phyloP scores from a whole-genome alignment of 2,113 vertebrate species.

The Dicentrarchus labrax region DNA sequence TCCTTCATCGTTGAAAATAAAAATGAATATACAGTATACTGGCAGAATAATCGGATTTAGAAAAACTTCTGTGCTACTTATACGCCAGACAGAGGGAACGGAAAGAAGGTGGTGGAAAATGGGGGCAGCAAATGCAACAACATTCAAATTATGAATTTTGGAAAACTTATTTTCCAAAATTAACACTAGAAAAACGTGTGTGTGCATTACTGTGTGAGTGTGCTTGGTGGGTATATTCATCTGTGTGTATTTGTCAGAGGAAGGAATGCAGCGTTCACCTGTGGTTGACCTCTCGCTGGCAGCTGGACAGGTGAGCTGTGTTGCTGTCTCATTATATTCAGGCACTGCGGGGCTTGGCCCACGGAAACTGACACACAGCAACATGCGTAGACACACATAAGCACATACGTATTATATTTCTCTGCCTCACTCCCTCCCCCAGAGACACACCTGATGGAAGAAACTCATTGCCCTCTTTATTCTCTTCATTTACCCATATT shows the following conservation, averaged over 20 bases:
- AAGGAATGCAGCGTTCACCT: slow-evolving; percentile 50
- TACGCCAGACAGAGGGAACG: slow-evolving; percentile 18
- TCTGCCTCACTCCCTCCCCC: not conserved
- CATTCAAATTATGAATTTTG: not conserved
- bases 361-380: slow-evolving; percentile 45
- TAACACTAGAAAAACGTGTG: not conserved
- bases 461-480: slow-evolving; percentile 2
- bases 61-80: slow-evolving; percentile 31
- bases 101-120: not conserved
- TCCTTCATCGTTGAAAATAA: slow-evolving; percentile 13
- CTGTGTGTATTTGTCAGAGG: slow-evolving; percentile 35
- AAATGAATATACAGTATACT: slow-evolving; percentile 3
- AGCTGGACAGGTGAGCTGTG: slow-evolving; percentile 60
- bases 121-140: not conserved
- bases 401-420: slow-evolving; percentile 25
- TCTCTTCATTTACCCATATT: not conserved
- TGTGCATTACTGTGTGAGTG: not conserved
- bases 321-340: slow-evolving; percentile 72
- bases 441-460: slow-evolving; percentile 1
- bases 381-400: slow-evolving; percentile 35
- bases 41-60: slow-evolving; percentile 34
- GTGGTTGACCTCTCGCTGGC: slow-evolving; percentile 65
- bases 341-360: slow-evolving; percentile 39
- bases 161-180: not conserved
- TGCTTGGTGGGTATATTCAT: not conserved